Evolutionary conservation across 2,797 vertebrate genomes (phyloP), one percentile per base, ranked within the genome.

Genomic region (Chelon labrosus): DNA sequence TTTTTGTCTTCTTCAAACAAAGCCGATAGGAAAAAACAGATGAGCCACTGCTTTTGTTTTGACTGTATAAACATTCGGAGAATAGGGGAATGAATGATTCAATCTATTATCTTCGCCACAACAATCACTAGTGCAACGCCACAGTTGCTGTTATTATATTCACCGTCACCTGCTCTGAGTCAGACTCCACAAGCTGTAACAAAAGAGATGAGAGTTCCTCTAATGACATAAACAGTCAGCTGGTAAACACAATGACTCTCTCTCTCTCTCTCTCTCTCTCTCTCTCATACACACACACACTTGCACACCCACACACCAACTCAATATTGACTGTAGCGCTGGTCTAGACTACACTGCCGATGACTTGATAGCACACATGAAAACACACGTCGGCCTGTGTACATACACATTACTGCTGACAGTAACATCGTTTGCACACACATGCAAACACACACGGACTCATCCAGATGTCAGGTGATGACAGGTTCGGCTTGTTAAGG

Each of bases 201-300:
- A 1, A 78, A 76, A 57, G 75, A 86, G 78, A 85, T 79, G 81
- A 84, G 68, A 72, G 77, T 62, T 79, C 65, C 63, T 71, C 77
- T 88, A 76, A 89, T 88, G 82, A 85, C 76, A 87, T 71, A 77
- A 80, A 87, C 82, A 82, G 66, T 65, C 79, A 78, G 67, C 54
- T 69, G 69, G 42, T 70, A 80, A 80, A 62, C 79, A 54, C 70
- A 38, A n/a, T 3, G 57, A 55, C 73, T 65, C 59, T 63, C 35
- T 63, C 42, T 47, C 27, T 20, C 56, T 13, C 7, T 38, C 47
- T 10, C 37, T 37, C 2, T 37, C 25, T 12, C 12, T 12, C 47
- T 38, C 46, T 5, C 35, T 16, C 3, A 22, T 22, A 22, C 61
- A 31, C 25, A 16, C 68, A 57, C 27, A 17, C 44, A 17, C 37